Evolutionary conservation across 2,797 vertebrate species (phyloP), one percentile per base, ranked within the genome.

Genomic region (Melanotaenia nigrans): DNA sequence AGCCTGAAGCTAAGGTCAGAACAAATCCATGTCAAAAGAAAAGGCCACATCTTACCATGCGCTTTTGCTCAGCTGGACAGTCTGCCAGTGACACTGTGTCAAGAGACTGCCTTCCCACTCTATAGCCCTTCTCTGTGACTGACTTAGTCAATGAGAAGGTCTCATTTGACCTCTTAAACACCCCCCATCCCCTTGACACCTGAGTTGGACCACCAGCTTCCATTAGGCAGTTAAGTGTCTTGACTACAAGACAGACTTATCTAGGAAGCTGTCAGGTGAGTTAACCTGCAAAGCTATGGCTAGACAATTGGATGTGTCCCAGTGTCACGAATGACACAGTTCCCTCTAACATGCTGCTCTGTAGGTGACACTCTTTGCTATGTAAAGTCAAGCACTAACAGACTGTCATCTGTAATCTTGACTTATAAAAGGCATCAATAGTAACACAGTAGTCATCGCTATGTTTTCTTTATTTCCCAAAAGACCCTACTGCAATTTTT

Each of bases 211-310:
- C 87, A 90, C 89, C 85, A 87, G 86, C 86, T 93, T 90, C 87
- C 90, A 82, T 87, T 91, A 89, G 75, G 59, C 68, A 75, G 87
- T 84, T 88, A 87, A 92, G 89, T 81, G 89, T 90, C 90, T 90
- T 61, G 67, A 87, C 83, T 85, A 89, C 84, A 86, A 90, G 86
- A 86, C 87, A 79, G 89, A 91, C 85, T 93, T 94, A 94, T 94
- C 93, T 90, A 13, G 73, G 78, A 84, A 90, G 79, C 92, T 92
- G 92, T 93, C 91, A 94, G 91, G 90, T 90, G 89, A 92, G 83
- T 85, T 86, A 92, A 92, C 87, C 86, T 86, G 87, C 82, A 84
- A 84, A 87, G 91, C 89, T 87, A 83, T 89, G 80, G 79, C 71
- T 73, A 78, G 90, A 92, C 90, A 90, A 87, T 89, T 88, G 91